phyloP scores from a whole-genome alignment of 2,113 vertebrate genomes.

The Rhynchopsitta pachyrhyncha region DNA sequence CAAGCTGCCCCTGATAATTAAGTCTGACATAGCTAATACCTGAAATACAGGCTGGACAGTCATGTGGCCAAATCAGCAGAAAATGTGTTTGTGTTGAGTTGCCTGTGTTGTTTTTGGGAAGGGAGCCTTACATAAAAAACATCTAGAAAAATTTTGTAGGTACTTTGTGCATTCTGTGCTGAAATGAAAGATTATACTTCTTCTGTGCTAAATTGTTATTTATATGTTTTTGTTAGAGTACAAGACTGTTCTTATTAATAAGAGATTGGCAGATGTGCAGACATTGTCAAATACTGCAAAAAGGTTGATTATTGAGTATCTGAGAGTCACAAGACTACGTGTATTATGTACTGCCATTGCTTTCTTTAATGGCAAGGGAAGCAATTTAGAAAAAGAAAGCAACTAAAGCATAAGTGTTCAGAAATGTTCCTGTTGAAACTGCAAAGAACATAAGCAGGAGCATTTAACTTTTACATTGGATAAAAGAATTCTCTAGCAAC shows the following conservation, averaged over 20 bases:
- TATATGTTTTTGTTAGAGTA: background rate
- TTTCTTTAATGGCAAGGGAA: background rate
- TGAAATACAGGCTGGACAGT: slow-evolving; percentile 26
- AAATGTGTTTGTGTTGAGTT: background rate
- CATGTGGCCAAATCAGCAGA: slow-evolving; percentile 32
- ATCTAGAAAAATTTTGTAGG: background rate
- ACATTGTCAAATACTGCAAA: background rate
- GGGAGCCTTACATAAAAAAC: background rate
- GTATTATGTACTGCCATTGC: background rate
- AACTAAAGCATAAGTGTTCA: background rate
- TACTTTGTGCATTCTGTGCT: background rate
- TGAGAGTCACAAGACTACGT: background rate
- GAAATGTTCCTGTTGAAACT: background rate
- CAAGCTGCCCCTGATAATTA: slow-evolving; percentile 34
- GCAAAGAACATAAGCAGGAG: background rate
- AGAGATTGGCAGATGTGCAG: background rate
- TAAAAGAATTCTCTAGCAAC: background rate
- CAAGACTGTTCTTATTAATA: background rate
- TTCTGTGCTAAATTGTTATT: background rate
- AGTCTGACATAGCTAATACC: slow-evolving; percentile 51
- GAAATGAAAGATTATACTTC: background rate
- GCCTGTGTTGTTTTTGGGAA: background rate
- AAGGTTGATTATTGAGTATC: background rate
- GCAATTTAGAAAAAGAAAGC: background rate
- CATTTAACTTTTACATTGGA: background rate